phyloP scores from a whole-genome alignment of 1,140 invertebrate genomes.

The Heliconius hewitsoni region DNA sequence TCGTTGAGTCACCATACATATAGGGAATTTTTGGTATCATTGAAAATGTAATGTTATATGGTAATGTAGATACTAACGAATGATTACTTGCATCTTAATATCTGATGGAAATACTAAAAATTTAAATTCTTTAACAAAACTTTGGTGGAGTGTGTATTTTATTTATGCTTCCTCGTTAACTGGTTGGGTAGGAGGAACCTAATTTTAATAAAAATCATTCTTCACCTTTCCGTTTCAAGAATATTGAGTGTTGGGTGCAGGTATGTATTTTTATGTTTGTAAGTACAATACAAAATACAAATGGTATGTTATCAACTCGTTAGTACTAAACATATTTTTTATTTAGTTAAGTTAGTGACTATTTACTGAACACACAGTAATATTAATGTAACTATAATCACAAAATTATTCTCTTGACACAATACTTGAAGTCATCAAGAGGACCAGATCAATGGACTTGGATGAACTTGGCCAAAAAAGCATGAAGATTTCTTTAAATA shows the following conservation, averaged over 20 bases:
- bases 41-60: conserved; percentile 11
- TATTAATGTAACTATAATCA: conserved; percentile 40
- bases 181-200: no score
- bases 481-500: conserved; percentile 76
- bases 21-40: conserved; percentile 4
- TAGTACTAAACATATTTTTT: conserved; percentile 2
- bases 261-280: no score
- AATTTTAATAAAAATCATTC: no score
- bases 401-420: conserved; percentile 54
- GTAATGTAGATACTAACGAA: not conserved
- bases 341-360: conserved; percentile 16
- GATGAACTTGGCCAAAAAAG: conserved; percentile 72
- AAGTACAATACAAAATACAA: not conserved
- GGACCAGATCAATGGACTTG: conserved; percentile 64
- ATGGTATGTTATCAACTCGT: not conserved
- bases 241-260: no score
- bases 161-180: not conserved
- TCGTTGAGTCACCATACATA: conserved; percentile 5
- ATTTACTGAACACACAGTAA: conserved; percentile 41
- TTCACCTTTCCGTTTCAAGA: no score
- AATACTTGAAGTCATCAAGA: conserved; percentile 58
- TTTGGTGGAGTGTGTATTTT: not conserved
- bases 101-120: conserved; percentile 1
- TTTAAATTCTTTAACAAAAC: not conserved
- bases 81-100: not conserved